Evolutionary conservation across 2,888 invertebrate species (phyloP).

Genomic region (Acrobeloides nanus): DNA sequence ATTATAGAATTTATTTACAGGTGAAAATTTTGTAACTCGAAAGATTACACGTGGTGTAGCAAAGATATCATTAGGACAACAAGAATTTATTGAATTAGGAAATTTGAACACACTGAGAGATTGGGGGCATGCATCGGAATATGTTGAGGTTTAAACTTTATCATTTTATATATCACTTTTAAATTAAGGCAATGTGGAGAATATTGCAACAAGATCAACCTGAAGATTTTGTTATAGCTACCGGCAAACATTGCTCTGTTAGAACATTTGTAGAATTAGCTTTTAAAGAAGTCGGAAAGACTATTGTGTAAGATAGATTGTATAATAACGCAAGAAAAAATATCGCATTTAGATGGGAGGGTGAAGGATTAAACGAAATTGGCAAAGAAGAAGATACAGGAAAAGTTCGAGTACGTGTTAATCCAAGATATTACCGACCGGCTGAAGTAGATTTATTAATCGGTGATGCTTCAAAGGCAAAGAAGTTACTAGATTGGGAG

Average conservation of each 20-base stretch:
- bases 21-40: slow-evolving; percentile 92
- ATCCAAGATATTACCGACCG: slow-evolving; percentile 88
- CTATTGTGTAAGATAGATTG: slow-evolving; percentile 61
- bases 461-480: slow-evolving; percentile 89
- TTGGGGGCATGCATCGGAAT: slow-evolving; percentile 69
- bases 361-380: slow-evolving; percentile 73
- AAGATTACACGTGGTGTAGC: slow-evolving; percentile 95
- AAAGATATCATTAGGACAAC: slow-evolving; percentile 79
- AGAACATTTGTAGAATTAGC: slow-evolving; percentile 88
- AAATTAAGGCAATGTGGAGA: slow-evolving; percentile 86
- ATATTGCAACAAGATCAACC: slow-evolving; percentile 88
- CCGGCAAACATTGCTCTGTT: slow-evolving; percentile 70
- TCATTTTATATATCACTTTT: background rate
- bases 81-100: slow-evolving; percentile 75
- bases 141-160: slow-evolving; percentile 54
- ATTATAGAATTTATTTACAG: too few species aligned
- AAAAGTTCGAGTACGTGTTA: slow-evolving; percentile 74
- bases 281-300: slow-evolving; percentile 73
- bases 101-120: slow-evolving; percentile 90
- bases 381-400: slow-evolving; percentile 69
- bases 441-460: slow-evolving; percentile 89
- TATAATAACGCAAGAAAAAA: background rate
- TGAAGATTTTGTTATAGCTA: slow-evolving; percentile 94
- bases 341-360: slow-evolving; percentile 72
- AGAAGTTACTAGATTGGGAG: slow-evolving; percentile 75